Evolutionary conservation across 1,140 invertebrate species (phyloP).

Genomic region (Aphelenchoides avenae): DNA sequence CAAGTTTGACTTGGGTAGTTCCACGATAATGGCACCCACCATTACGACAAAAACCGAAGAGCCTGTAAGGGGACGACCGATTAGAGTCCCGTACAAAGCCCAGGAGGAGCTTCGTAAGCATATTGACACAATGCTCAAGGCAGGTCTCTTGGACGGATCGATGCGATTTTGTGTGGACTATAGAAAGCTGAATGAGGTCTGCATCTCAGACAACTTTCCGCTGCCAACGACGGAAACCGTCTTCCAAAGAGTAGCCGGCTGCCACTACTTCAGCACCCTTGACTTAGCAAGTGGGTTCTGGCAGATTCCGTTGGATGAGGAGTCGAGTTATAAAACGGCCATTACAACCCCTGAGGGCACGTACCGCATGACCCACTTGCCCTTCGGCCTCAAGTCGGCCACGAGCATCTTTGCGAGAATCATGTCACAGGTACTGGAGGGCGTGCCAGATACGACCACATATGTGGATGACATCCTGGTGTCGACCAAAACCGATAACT

Average conservation of each 20-base stretch:
- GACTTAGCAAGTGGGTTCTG: too few relatives aligned
- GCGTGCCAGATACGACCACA: constrained; percentile 37
- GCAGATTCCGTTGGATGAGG: constrained; percentile 43
- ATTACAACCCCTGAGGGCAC: constrained; percentile 3
- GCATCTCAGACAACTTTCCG: constrained; percentile 62
- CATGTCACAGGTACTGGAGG: constrained; percentile 49
- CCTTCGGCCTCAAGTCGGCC: constrained; percentile 23
- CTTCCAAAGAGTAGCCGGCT: too few relatives aligned
- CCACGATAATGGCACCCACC: neutral
- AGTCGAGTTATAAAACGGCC: constrained; percentile 18
- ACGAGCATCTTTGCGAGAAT: constrained; percentile 14
- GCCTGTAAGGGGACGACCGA: neutral
- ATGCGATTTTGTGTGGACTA: constrained; percentile 64
- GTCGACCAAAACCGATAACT: constrained; percentile 14
- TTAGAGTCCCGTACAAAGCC: constrained; percentile 5
- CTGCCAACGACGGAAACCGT: constrained; percentile 64
- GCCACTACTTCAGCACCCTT: too few relatives aligned
- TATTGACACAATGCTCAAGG: constrained; percentile 1
- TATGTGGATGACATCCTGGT: constrained; percentile 60
- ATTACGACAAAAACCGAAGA: constrained; percentile 9
- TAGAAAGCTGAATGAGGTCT: constrained; percentile 60
- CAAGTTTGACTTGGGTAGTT: constrained; percentile 2
- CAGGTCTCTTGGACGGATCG: too few relatives aligned
- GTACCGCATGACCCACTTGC: constrained; percentile 21
- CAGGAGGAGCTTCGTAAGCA: neutral